Conservation (phyloP, 1,140 invertebrate species). For the Paralvinella palmiformis region DNA sequence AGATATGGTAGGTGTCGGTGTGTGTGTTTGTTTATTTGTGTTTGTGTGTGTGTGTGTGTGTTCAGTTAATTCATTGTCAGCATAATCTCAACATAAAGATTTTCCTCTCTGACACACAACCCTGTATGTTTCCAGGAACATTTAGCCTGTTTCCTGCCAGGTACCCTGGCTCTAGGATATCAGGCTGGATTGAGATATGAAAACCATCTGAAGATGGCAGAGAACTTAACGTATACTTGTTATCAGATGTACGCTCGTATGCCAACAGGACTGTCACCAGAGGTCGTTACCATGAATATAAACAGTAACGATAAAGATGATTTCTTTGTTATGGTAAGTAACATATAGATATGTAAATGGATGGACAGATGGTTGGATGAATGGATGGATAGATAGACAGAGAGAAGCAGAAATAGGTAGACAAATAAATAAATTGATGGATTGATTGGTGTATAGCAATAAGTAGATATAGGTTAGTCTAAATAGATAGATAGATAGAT, state of each 20-base stretch:
- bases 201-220: conserved; percentile 77
- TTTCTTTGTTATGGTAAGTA: conserved; percentile 52
- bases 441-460: no score
- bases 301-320: conserved; percentile 54
- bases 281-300: conserved; percentile 91
- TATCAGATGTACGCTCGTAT: conserved; percentile 79
- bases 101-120: no score
- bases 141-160: conserved; percentile 86
- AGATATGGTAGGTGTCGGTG: conserved; percentile 60
- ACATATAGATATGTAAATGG: no score
- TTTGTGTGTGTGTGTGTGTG: no score
- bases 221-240: conserved; percentile 81
- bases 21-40: not conserved
- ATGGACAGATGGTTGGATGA: no score
- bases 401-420: not conserved
- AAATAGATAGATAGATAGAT: no score
- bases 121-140: conserved; percentile 64
- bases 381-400: no score
- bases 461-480: no score
- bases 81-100: no score
- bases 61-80: no score
- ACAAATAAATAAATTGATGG: not conserved
- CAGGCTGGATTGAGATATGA: conserved; percentile 76
- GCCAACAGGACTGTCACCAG: conserved; percentile 84
- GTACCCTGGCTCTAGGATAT: conserved; percentile 80